Evolutionary conservation across 2,797 vertebrate species (phyloP).

Genomic region (Enteromius viviparus): DNA sequence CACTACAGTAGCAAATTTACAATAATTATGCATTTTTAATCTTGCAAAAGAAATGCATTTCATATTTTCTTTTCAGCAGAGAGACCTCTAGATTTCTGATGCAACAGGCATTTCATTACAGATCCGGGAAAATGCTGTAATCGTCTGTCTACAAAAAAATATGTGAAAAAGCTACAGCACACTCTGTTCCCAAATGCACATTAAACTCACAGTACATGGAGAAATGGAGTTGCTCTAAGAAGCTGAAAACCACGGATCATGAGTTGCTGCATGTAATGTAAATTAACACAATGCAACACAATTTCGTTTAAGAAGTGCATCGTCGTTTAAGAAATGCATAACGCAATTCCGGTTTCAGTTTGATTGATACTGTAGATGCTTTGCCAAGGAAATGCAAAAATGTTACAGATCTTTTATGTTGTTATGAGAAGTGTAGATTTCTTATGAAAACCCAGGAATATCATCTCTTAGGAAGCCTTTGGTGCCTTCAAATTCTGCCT

Average conservation of each 20-base stretch:
- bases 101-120: too few relatives aligned
- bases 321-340: too few relatives aligned
- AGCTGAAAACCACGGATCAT: not conserved
- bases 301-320: too few relatives aligned
- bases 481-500: not conserved
- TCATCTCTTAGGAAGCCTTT: not conserved
- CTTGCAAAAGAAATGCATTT: not conserved
- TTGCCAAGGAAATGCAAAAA: not conserved
- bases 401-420: not conserved
- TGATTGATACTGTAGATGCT: not conserved
- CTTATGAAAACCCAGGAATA: not conserved
- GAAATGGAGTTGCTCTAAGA: not conserved
- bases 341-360: not conserved
- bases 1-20: not conserved
- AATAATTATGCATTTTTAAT: not conserved
- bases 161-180: too few relatives aligned
- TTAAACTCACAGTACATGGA: not conserved
- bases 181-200: too few relatives aligned
- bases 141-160: too few relatives aligned
- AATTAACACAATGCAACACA: not conserved
- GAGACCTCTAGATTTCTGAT: too few relatives aligned
- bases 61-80: too few relatives aligned
- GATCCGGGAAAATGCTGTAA: too few relatives aligned
- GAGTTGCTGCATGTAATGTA: not conserved
- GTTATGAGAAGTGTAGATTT: not conserved